Evolutionary conservation across 2,888 invertebrate genomes (phyloP).

Genomic region (Notodonta ziczac): DNA sequence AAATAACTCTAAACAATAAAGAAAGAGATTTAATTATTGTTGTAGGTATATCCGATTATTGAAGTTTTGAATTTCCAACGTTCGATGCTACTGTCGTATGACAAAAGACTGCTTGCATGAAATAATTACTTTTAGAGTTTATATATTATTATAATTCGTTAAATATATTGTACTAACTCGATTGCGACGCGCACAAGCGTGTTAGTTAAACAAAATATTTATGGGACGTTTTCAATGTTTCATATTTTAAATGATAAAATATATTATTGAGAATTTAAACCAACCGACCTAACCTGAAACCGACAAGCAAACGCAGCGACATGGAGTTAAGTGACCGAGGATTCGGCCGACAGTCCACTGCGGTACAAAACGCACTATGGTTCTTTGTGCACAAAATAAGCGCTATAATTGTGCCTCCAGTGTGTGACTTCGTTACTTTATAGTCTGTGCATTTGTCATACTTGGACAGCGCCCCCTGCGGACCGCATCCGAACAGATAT

Average conservation of each 20-base stretch:
- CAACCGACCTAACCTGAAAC: conserved; percentile 35
- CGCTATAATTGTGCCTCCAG: too few relatives aligned
- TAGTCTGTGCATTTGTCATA: too few relatives aligned
- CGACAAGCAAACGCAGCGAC: conserved; percentile 38
- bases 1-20: conserved; percentile 18
- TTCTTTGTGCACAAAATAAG: too few relatives aligned
- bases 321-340: conserved; percentile 31
- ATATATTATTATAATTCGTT: conserved; percentile 38
- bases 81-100: conserved; percentile 39
- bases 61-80: conserved; percentile 14
- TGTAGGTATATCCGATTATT: conserved; percentile 22
- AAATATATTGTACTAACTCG: conserved; percentile 23
- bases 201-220: conserved; percentile 38
- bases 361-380: too few relatives aligned
- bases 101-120: conserved; percentile 68
- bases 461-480: too few relatives aligned
- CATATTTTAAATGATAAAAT: conserved; percentile 28
- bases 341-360: conserved; percentile 15
- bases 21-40: conserved; percentile 22
- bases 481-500: too few relatives aligned
- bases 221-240: conserved; percentile 30
- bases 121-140: conserved; percentile 48
- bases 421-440: too few relatives aligned
- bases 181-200: conserved; percentile 25
- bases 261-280: conserved; percentile 32